phyloP scores from a whole-genome alignment of 1,140 invertebrate species.

The Ceratoteleas bidentatus region DNA sequence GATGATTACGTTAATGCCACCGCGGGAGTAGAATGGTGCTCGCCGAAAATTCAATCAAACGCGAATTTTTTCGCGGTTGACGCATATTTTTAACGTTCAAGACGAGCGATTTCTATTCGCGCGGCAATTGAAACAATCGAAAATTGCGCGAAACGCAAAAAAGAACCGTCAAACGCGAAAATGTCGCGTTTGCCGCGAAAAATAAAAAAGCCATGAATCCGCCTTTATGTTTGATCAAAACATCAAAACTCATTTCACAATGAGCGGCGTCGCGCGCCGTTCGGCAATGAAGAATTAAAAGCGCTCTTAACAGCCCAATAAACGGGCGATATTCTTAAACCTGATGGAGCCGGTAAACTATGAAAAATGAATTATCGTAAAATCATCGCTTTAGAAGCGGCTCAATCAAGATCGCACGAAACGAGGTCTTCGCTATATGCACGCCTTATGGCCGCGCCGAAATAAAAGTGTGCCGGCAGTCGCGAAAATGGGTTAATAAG shows the following conservation, averaged over 20 bases:
- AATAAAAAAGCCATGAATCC: no score
- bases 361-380: conserved; percentile 63
- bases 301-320: conserved; percentile 49
- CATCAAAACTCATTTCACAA: no score
- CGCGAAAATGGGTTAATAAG: conserved; percentile 64
- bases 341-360: conserved; percentile 54
- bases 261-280: background rate
- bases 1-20: conserved; percentile 63
- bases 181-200: no score
- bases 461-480: conserved; percentile 50
- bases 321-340: conserved; percentile 56
- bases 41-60: no score
- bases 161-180: no score
- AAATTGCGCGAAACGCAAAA: no score
- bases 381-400: conserved; percentile 47
- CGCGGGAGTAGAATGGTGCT: no score
- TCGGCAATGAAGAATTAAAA: conserved; percentile 55
- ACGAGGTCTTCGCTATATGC: conserved; percentile 27
- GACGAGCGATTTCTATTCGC: no score
- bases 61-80: no score
- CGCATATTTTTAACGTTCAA: no score
- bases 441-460: conserved; percentile 36
- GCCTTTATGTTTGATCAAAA: conserved; percentile 54
- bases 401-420: conserved; percentile 49
- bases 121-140: no score